Conservation (phyloP, 92 coral and sea anemone species). For the Porites evermanni region DNA sequence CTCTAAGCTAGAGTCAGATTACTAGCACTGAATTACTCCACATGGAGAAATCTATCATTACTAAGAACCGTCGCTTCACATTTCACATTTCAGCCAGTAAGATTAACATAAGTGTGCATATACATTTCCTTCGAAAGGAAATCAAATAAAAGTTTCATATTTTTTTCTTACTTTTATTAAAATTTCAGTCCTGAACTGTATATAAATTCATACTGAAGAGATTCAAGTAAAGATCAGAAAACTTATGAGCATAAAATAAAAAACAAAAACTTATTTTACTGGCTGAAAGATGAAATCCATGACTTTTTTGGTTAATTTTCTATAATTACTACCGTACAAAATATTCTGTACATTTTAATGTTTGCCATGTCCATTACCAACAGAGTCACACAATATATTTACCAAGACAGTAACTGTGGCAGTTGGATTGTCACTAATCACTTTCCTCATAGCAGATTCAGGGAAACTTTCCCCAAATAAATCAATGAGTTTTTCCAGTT, state of each 20-base stretch:
- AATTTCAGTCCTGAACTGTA: neutral
- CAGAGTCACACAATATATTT: constrained; percentile 33
- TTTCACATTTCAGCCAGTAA: constrained; percentile 10
- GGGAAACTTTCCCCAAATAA: constrained; percentile 43
- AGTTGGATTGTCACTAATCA: constrained; percentile 63
- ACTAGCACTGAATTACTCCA: neutral
- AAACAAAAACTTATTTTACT: neutral
- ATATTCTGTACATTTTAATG: constrained; percentile 8
- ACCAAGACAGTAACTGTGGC: constrained; percentile 44
- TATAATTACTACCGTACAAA: too few relatives aligned
- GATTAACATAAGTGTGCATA: neutral
- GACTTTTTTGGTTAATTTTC: neutral
- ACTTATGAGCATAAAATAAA: neutral
- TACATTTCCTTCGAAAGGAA: neutral
- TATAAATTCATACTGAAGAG: neutral
- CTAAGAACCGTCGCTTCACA: neutral
- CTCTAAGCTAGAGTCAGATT: neutral
- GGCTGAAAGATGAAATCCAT: neutral
- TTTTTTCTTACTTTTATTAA: too few relatives aligned
- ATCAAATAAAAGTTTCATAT: neutral
- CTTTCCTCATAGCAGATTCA: constrained; percentile 53
- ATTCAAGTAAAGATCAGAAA: neutral
- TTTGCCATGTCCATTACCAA: constrained; percentile 33
- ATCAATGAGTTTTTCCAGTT: constrained; percentile 43
- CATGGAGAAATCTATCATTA: neutral